Conservation (phyloP, 2,113 vertebrate species). For the Rattus rattus region DNA sequence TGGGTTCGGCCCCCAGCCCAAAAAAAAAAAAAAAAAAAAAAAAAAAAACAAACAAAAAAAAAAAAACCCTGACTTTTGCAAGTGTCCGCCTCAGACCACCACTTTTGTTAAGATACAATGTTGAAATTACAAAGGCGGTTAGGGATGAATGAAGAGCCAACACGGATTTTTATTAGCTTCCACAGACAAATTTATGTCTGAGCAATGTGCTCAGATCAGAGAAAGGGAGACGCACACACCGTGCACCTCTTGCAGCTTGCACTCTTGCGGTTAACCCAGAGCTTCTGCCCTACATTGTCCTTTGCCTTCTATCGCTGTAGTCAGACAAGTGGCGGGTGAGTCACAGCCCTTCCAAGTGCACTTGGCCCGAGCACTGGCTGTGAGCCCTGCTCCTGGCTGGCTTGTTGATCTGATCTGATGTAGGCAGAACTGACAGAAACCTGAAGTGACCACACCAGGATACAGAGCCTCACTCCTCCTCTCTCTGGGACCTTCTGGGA, state of each 20-base stretch:
- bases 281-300: background rate
- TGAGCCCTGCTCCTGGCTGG: background rate
- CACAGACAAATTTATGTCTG: background rate
- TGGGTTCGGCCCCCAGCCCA: no score
- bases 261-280: background rate
- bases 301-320: background rate
- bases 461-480: background rate
- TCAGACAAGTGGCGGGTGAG: background rate
- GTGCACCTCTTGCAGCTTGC: background rate
- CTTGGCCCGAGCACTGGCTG: background rate
- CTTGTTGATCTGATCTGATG: background rate
- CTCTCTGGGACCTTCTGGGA: background rate
- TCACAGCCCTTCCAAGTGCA: background rate
- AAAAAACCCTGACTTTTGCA: background rate
- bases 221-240: background rate
- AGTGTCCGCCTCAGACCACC: background rate
- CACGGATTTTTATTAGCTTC: constrained; percentile 5
- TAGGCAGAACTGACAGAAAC: background rate
- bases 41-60: no score
- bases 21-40: background rate
- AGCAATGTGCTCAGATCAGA: background rate
- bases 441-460: background rate
- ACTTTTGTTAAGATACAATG: background rate
- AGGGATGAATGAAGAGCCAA: background rate
- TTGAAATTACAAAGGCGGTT: background rate